Percentiles rank a stretch among this genome's conserved stretches.
Evolutionary conservation across 2,113 vertebrate genomes (phyloP).

Genomic region (Cinclus mexicanus): DNA sequence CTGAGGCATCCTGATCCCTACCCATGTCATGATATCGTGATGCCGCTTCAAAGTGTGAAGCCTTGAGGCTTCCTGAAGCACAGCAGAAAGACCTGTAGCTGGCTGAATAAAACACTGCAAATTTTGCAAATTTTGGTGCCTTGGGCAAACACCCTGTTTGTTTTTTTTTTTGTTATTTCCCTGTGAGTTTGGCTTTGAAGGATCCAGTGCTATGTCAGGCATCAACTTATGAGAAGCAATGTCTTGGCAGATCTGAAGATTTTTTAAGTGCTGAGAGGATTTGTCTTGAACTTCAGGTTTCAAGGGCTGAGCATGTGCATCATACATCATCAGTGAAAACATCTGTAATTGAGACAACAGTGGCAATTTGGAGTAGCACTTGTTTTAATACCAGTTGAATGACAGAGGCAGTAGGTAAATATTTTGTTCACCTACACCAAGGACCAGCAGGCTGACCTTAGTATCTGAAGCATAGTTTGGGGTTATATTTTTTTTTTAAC

Average conservation of each 20-base stretch:
- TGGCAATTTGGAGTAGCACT: neutral
- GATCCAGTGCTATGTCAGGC: neutral
- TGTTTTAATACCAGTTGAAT: neutral
- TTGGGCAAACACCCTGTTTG: slow-evolving; percentile 28
- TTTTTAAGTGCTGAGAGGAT: neutral
- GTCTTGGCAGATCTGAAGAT: neutral
- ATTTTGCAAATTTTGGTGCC: slow-evolving; percentile 28
- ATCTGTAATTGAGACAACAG: neutral
- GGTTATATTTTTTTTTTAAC: neutral
- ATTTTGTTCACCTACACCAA: neutral
- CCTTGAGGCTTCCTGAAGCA: slow-evolving; percentile 26
- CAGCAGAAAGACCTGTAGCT: neutral
- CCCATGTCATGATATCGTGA: neutral
- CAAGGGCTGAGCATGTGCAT: neutral
- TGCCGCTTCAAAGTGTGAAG: slow-evolving; percentile 38
- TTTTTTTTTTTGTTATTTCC: neutral
- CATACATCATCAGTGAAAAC: neutral
- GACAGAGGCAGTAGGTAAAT: neutral
- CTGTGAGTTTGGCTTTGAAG: slow-evolving; percentile 28
- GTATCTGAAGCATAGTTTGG: neutral
- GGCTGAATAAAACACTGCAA: slow-evolving; percentile 37
- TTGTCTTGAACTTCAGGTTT: neutral
- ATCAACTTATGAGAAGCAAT: neutral
- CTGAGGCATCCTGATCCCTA: slow-evolving; percentile 33
- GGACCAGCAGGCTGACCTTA: neutral